These are phyloP conservation scores for Phanerotoma sp. DNA, from an alignment of 2,888 invertebrate genomes.

Conservation along the genomic window DNA sequence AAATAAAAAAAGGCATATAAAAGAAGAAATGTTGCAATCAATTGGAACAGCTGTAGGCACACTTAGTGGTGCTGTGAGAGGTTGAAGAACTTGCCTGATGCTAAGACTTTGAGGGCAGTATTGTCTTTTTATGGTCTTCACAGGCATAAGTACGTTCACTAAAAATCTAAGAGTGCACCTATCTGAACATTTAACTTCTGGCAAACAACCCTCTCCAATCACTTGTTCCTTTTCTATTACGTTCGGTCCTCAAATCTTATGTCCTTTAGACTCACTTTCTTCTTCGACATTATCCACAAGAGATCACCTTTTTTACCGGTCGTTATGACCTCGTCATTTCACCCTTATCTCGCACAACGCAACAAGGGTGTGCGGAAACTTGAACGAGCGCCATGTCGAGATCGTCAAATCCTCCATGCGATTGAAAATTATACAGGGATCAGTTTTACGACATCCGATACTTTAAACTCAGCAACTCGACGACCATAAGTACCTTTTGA, in stretches of 20 bases:
- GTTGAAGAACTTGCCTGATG: conserved; percentile 7
- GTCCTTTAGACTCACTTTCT: conserved; percentile 29
- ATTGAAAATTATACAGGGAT: conserved; percentile 59
- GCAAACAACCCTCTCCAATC: conserved; percentile 22
- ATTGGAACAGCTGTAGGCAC: conserved; percentile 27
- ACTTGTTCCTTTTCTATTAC: conserved; percentile 25
- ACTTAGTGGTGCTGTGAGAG: conserved; percentile 24
- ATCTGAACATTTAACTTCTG: background rate
- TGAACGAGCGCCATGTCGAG: conserved; percentile 47
- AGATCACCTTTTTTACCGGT: conserved; percentile 58
- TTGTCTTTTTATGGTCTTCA: conserved; percentile 55
- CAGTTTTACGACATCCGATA: conserved; percentile 54
- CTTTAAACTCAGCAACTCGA: conserved; percentile 35
- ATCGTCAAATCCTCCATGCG: conserved; percentile 56
- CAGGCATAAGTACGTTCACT: conserved; percentile 40
- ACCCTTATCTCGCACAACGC: conserved; percentile 51
- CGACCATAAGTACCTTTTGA: conserved; percentile 1
- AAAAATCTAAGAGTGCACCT: conserved; percentile 23
- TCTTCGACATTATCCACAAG: conserved; percentile 49
- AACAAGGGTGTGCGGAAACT: conserved; percentile 33
- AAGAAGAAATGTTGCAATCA: conserved; percentile 12
- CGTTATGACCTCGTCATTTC: conserved; percentile 58
- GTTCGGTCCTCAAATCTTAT: conserved; percentile 25
- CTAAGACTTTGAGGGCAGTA: conserved; percentile 44
- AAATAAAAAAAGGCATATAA: background rate